Percentiles rank a stretch among this genome's conserved stretches.
phyloP scores from a whole-genome alignment of 2,888 invertebrate genomes.

The Nowickia ferox region DNA sequence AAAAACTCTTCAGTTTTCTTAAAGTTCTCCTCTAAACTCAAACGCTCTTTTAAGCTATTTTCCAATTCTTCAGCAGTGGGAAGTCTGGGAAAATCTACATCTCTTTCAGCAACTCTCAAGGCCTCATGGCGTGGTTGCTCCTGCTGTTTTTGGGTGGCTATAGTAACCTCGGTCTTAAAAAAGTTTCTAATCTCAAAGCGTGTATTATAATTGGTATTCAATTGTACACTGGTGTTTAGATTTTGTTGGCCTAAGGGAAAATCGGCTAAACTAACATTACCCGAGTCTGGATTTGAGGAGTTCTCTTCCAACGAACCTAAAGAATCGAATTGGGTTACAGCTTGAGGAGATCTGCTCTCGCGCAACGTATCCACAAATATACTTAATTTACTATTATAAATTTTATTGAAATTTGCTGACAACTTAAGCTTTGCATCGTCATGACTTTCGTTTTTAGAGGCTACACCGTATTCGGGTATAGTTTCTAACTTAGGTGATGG shows the following conservation, averaged over 20 bases:
- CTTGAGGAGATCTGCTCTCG: conserved; percentile 12
- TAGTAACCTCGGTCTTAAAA: conserved; percentile 78
- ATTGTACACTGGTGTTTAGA: conserved; percentile 77
- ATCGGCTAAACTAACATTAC: conserved; percentile 81
- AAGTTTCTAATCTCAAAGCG: conserved; percentile 79
- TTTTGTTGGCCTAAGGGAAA: conserved; percentile 77
- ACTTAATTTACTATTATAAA: conserved; percentile 80
- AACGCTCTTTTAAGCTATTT: conserved; percentile 76
- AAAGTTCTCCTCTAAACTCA: conserved; percentile 38
- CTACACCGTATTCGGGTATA: conserved; percentile 76
- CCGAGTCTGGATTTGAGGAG: conserved; percentile 82
- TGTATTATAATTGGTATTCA: conserved; percentile 79
- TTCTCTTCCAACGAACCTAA: conserved; percentile 79
- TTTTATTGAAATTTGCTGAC: conserved; percentile 79
- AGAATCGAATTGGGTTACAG: conserved; percentile 78
- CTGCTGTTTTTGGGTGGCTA: conserved; percentile 56
- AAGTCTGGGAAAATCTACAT: conserved; percentile 76
- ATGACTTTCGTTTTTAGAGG: conserved; percentile 21
- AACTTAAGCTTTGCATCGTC: conserved; percentile 70
- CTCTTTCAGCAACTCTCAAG: conserved; percentile 43
- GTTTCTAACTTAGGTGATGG: conserved; percentile 79
- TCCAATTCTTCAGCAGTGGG: conserved; percentile 78
- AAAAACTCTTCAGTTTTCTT: conserved; percentile 54
- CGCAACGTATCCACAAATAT: conserved; percentile 77
- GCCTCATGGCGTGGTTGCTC: conserved; percentile 55